Conservation (phyloP, 2,888 invertebrate genomes). For the Plagodis pulveraria region DNA sequence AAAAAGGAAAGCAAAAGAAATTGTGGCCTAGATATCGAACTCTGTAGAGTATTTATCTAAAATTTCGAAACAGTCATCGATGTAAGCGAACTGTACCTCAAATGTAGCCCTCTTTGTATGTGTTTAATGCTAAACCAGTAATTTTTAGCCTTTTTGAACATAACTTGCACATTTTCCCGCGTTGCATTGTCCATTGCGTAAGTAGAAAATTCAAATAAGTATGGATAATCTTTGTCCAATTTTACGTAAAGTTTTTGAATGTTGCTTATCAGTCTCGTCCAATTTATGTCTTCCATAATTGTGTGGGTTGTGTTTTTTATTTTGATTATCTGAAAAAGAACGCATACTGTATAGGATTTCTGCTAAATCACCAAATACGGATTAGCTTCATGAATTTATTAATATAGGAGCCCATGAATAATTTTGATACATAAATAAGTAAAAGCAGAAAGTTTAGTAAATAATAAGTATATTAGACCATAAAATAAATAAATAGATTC, state of each 20-base stretch:
- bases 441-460: too few species aligned
- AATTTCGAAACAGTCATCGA: too few species aligned
- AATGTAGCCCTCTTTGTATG: slow-evolving; percentile 57
- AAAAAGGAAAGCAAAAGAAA: background rate
- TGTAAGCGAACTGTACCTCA: slow-evolving; percentile 52
- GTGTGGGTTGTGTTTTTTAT: slow-evolving; percentile 50
- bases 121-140: slow-evolving; percentile 65
- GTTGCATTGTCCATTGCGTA: slow-evolving; percentile 58
- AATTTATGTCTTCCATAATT: slow-evolving; percentile 54
- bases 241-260: slow-evolving; percentile 62
- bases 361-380: background rate
- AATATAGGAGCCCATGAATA: too few species aligned
- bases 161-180: slow-evolving; percentile 37
- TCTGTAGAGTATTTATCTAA: slow-evolving; percentile 1
- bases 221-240: slow-evolving; percentile 65
- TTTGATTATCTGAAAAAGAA: slow-evolving; percentile 22
- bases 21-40: background rate
- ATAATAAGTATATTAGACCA: too few species aligned
- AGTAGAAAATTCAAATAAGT: slow-evolving; percentile 64
- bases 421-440: too few species aligned
- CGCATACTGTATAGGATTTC: background rate
- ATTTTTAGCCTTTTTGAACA: slow-evolving; percentile 51
- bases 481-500: too few species aligned
- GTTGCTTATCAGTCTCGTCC: slow-evolving; percentile 65
- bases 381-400: too few species aligned